These are phyloP conservation scores for Rhagoletis pomonella DNA, from an alignment of 1,140 invertebrate genomes.

Conservation along the genomic window DNA sequence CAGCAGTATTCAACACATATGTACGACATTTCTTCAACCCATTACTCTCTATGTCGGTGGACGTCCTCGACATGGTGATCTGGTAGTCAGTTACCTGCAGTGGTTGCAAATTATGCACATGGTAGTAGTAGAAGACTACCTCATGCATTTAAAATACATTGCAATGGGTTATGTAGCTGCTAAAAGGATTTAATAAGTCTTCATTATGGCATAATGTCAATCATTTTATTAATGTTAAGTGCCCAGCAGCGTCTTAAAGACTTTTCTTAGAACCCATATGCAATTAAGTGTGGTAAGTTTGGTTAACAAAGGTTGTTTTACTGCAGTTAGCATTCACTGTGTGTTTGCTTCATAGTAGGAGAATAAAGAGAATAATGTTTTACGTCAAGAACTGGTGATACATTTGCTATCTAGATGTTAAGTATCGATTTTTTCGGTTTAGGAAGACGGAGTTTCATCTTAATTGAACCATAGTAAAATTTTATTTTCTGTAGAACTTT, in stretches of 20 bases:
- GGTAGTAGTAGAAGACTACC: neutral
- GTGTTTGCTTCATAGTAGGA: too few relatives aligned
- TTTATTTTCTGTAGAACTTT: too few relatives aligned
- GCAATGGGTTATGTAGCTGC: neutral
- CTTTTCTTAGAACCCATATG: neutral
- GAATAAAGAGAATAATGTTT: too few relatives aligned
- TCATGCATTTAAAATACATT: neutral
- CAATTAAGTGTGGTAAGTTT: neutral
- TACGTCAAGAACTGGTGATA: too few relatives aligned
- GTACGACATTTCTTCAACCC: neutral
- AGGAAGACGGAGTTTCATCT: too few relatives aligned
- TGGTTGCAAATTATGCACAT: neutral
- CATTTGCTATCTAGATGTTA: too few relatives aligned
- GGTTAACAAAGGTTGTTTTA: too few relatives aligned
- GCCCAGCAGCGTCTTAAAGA: neutral
- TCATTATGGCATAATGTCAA: conserved; percentile 14
- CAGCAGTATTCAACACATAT: neutral
- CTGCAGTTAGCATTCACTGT: neutral
- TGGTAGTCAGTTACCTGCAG: conserved; percentile 11
- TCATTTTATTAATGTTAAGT: conserved; percentile 47
- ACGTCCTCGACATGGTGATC: neutral
- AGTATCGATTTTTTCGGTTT: too few relatives aligned
- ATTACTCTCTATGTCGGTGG: neutral
- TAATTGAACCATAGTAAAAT: too few relatives aligned
- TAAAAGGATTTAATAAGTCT: neutral